A percentile compares a stretch with the other conserved stretches of the same genome.
These are phyloP conservation scores for Myiozetetes cayanensis DNA, from an alignment of 2,113 vertebrate genomes.

Conservation along the genomic window DNA sequence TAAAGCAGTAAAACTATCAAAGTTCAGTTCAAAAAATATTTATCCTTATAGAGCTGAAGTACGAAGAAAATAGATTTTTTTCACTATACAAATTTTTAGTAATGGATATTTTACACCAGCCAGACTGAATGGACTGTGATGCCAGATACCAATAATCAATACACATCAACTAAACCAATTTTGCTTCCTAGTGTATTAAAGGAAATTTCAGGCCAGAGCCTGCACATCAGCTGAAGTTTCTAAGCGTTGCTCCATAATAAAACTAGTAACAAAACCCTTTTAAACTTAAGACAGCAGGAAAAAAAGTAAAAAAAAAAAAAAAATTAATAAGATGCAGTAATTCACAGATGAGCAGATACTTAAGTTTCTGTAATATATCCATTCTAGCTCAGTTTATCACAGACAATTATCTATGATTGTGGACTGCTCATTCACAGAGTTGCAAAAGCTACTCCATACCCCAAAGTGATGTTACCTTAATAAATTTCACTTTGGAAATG, in stretches of 20 bases:
- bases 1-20: neutral
- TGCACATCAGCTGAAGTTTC: neutral
- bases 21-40: neutral
- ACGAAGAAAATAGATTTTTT: neutral
- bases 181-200: neutral
- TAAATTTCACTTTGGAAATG: neutral
- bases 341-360: neutral
- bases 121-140: neutral
- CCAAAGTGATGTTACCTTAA: neutral
- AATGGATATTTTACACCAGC: neutral
- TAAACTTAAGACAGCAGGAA: neutral
- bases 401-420: neutral
- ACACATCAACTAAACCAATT: neutral
- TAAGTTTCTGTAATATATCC: neutral
- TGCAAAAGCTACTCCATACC: neutral
- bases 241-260: neutral
- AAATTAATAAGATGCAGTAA: neutral
- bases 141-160: neutral
- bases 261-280: neutral
- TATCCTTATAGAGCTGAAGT: neutral
- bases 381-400: neutral
- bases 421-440: neutral
- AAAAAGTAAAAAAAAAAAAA: neutral
- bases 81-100: neutral
- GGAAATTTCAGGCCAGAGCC: neutral